A percentile compares a stretch with the other conserved stretches of the same genome.
These are phyloP conservation scores for Psettodes erumei DNA, from an alignment of 2,113 vertebrate species.

Conservation along the genomic window DNA sequence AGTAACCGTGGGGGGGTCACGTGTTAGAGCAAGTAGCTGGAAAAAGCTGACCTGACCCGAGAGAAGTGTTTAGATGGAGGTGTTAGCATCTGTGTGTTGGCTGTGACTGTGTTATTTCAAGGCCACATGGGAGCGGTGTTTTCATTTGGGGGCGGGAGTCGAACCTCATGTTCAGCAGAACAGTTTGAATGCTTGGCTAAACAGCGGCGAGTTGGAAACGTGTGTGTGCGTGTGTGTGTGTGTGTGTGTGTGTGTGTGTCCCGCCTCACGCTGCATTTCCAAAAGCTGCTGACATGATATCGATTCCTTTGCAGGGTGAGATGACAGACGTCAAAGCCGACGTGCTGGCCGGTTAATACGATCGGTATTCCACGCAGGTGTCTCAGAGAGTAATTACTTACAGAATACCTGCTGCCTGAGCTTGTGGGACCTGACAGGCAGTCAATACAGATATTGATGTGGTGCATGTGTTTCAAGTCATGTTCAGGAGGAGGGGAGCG, in stretches of 20 bases:
- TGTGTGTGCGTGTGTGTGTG: not conserved
- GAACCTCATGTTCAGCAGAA: conserved; percentile 8
- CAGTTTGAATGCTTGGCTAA: conserved; percentile 41
- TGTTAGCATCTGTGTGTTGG: conserved; percentile 9
- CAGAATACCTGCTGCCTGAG: conserved; percentile 26
- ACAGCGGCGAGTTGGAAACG: not conserved
- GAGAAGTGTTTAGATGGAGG: conserved; percentile 36
- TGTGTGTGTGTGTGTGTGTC: not conserved
- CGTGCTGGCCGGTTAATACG: not conserved
- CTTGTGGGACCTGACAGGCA: not conserved
- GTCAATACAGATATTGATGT: conserved; percentile 45
- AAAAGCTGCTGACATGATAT: conserved; percentile 22
- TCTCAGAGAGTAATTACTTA: conserved; percentile 40
- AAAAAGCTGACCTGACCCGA: conserved; percentile 46
- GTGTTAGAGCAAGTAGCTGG: conserved; percentile 20
- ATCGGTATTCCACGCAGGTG: conserved; percentile 39
- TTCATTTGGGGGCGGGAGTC: conserved; percentile 22
- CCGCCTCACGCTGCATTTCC: conserved; percentile 7
- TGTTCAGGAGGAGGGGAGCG: not conserved
- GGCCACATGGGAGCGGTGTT: conserved; percentile 47
- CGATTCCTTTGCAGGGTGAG: not conserved
- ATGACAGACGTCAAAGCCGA: conserved; percentile 32
- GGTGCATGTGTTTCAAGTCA: conserved; percentile 8
- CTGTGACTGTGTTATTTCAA: conserved; percentile 28
- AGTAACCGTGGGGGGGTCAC: too few relatives aligned